Conservation (phyloP, 2,797 vertebrate species). For the Crax fasciolata region DNA sequence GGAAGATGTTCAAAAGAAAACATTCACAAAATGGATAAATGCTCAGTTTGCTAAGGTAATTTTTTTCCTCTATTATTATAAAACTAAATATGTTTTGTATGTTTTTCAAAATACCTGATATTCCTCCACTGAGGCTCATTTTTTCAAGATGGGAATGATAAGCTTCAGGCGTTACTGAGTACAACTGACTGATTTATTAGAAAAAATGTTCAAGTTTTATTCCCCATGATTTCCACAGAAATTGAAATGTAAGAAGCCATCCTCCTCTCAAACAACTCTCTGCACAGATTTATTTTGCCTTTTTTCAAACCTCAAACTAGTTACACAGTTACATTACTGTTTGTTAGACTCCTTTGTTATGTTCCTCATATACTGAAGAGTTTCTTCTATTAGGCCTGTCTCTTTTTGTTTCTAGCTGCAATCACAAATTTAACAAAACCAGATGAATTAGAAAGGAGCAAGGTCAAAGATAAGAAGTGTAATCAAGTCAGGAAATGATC, state of each 20-base stretch:
- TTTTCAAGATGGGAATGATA: background rate
- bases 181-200: background rate
- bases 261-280: background rate
- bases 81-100: background rate
- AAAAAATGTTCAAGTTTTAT: background rate
- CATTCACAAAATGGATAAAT: slow-evolving; percentile 99
- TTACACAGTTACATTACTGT: background rate
- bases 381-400: background rate
- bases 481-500: background rate
- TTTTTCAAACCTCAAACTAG: background rate
- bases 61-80: background rate
- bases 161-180: background rate
- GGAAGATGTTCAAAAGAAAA: slow-evolving; percentile 99
- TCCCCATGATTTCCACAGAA: background rate
- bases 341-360: background rate
- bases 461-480: background rate
- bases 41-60: slow-evolving; percentile 96
- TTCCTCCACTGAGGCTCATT: background rate
- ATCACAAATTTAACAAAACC: background rate
- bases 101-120: background rate
- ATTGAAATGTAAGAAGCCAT: background rate
- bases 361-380: accelerated
- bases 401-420: background rate
- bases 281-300: background rate
- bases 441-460: background rate